Percentiles rank a stretch among this genome's conserved stretches.
Conservation (phyloP, 2,888 invertebrate genomes). For the Helleia helle region DNA sequence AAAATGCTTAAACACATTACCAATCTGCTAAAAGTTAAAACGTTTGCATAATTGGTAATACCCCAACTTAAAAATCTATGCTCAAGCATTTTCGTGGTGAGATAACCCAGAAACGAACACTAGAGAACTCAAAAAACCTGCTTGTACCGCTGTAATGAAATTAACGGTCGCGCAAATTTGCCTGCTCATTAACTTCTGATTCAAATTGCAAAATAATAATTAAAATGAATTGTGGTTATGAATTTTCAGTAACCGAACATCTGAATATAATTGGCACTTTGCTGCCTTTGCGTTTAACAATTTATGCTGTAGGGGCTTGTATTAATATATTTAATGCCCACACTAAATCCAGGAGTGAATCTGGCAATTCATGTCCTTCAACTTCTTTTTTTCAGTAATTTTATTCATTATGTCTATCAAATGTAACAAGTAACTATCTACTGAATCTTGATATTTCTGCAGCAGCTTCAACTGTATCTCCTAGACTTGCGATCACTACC, state of each 20-base stretch:
- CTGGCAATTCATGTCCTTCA: too few species aligned
- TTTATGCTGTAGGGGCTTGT: not conserved
- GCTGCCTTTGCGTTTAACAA: not conserved
- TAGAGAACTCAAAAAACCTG: slow-evolving; percentile 1
- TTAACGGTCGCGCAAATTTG: slow-evolving; percentile 8
- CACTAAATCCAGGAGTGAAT: too few species aligned
- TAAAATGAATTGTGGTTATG: slow-evolving; percentile 16
- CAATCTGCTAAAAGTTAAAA: not conserved
- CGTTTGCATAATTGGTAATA: not conserved
- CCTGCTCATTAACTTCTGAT: slow-evolving; percentile 14
- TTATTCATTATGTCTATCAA: too few species aligned
- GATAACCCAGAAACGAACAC: not conserved
- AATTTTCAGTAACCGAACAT: not conserved
- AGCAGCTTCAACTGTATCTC: too few species aligned
- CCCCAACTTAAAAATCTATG: not conserved
- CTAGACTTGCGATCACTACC: too few species aligned
- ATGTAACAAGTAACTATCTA: too few species aligned
- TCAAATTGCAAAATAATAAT: slow-evolving; percentile 18
- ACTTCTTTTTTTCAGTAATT: too few species aligned
- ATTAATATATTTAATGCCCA: not conserved
- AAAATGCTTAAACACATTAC: too few species aligned
- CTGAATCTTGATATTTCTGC: too few species aligned
- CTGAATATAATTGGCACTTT: slow-evolving; percentile 1
- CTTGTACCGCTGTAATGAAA: not conserved
- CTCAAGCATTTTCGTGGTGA: not conserved